Conservation (phyloP, 2,113 vertebrate genomes). For the Varanus komodoensis region DNA sequence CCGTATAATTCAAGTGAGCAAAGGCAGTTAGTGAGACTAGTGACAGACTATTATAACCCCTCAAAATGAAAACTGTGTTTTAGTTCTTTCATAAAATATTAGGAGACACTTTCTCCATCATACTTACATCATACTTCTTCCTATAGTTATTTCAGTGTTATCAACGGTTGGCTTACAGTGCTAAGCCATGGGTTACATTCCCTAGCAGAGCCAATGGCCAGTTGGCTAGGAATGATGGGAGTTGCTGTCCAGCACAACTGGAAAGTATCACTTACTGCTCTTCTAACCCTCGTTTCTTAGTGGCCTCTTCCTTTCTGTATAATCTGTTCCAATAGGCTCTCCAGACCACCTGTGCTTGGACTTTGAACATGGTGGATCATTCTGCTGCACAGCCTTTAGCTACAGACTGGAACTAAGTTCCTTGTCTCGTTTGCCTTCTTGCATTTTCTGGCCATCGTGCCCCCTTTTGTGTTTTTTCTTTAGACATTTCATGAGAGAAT, state of each 20-base stretch:
- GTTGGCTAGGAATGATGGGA: too few relatives aligned
- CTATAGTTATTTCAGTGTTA: background rate
- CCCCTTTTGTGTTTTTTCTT: background rate
- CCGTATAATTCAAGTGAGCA: background rate
- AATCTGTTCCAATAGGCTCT: background rate
- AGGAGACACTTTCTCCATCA: too few relatives aligned
- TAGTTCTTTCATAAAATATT: background rate
- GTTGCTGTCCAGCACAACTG: background rate
- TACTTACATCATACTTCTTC: too few relatives aligned
- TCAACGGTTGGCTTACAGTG: background rate
- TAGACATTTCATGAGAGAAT: background rate
- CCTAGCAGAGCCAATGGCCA: background rate
- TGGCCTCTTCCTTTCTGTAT: background rate
- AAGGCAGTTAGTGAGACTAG: background rate
- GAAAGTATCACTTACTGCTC: background rate
- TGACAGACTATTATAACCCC: background rate
- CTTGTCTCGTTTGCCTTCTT: background rate
- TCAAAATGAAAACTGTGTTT: background rate
- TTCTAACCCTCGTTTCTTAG: background rate
- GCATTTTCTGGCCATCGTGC: background rate
- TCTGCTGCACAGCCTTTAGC: background rate
- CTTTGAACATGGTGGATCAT: background rate
- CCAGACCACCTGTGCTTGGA: background rate
- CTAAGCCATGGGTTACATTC: background rate
- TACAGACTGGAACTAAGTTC: too few relatives aligned